These are phyloP conservation scores for Sebastes matsubarae DNA, from an alignment of 2,797 vertebrate genomes.

Conservation along the genomic window DNA sequence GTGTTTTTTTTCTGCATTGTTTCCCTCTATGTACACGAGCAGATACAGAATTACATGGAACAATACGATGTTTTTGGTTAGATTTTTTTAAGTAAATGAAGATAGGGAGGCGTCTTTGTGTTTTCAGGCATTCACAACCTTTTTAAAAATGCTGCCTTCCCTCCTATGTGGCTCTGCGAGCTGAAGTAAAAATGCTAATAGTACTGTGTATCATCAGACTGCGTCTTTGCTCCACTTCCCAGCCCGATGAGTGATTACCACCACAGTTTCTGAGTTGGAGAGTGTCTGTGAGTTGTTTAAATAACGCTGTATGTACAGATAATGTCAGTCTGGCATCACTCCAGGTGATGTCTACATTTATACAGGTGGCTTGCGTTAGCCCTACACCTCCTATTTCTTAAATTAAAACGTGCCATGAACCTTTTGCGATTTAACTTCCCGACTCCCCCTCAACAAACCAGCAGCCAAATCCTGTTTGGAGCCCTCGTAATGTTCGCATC, in stretches of 20 bases:
- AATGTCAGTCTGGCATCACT: slow-evolving; percentile 59
- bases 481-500: slow-evolving; percentile 21
- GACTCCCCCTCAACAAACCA: slow-evolving; percentile 5
- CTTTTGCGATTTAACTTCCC: not conserved
- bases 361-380: slow-evolving; percentile 26
- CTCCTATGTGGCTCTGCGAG: not conserved
- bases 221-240: slow-evolving; percentile 15
- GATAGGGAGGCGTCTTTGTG: slow-evolving; percentile 61
- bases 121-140: not conserved
- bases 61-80: slow-evolving; percentile 83
- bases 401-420: slow-evolving; percentile 49
- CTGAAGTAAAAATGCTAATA: not conserved
- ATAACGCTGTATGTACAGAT: slow-evolving; percentile 69
- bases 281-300: slow-evolving; percentile 55
- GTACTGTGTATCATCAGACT: slow-evolving; percentile 14
- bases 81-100: slow-evolving; percentile 71
- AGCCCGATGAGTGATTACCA: slow-evolving; percentile 22
- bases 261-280: slow-evolving; percentile 8
- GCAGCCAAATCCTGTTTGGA: slow-evolving; percentile 64
- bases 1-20: slow-evolving; percentile 53
- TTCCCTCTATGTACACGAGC: slow-evolving; percentile 88
- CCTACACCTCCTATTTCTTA: slow-evolving; percentile 15
- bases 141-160: not conserved
- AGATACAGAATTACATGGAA: slow-evolving; percentile 83
- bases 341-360: slow-evolving; percentile 66